Evolutionary conservation across 2,888 invertebrate species (phyloP).

Genomic region (Leptopilina myrica): DNA sequence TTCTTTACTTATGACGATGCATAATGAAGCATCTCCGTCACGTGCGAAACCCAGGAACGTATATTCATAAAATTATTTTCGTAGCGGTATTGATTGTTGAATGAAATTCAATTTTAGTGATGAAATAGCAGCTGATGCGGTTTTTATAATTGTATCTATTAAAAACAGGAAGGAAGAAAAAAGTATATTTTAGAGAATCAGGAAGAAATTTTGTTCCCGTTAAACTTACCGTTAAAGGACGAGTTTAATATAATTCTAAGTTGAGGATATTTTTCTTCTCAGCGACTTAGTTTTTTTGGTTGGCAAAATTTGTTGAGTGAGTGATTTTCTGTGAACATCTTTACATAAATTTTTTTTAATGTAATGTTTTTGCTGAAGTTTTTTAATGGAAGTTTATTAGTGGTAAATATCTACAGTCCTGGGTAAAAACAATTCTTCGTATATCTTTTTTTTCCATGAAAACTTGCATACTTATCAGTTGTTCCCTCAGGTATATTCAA

Average conservation of each 20-base stretch:
- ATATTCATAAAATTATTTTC: background rate
- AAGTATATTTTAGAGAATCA: background rate
- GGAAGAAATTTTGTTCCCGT: background rate
- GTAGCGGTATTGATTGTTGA: background rate
- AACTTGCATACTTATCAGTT: slow-evolving; percentile 42
- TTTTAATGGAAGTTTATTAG: no score
- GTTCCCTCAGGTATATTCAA: slow-evolving; percentile 55
- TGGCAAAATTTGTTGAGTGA: no score
- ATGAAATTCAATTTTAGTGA: background rate
- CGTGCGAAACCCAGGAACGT: slow-evolving; percentile 37
- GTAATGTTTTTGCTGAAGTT: no score
- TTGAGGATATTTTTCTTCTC: no score
- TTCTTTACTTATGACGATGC: slow-evolving; percentile 48
- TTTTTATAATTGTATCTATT: background rate
- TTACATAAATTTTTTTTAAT: no score
- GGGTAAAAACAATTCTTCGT: slow-evolving; percentile 44
- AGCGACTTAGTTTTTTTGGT: no score
- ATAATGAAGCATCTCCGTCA: slow-evolving; percentile 53
- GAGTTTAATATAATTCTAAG: background rate
- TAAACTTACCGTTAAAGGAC: background rate
- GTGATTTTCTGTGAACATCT: no score
- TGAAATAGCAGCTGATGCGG: background rate
- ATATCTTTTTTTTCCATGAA: background rate
- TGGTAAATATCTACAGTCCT: slow-evolving; percentile 5
- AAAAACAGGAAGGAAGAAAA: slow-evolving; percentile 3